Conservation (phyloP, 53 echinoderm and acorn worm species). For the Echinometra lucunter region DNA sequence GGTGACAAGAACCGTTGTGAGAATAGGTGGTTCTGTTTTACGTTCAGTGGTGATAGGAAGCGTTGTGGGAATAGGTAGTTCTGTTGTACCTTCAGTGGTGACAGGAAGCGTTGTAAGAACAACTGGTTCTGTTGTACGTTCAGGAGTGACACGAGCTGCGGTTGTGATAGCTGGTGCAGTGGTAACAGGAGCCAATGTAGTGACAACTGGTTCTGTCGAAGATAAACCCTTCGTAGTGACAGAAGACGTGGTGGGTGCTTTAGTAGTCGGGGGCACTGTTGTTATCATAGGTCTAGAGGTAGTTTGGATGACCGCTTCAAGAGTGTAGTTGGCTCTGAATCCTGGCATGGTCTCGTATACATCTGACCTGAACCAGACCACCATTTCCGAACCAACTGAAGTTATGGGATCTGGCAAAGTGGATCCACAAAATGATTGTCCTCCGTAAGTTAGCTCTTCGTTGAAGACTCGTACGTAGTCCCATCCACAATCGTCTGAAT, state of each 20-base stretch:
- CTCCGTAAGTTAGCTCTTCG: background rate
- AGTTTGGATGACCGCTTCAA: background rate
- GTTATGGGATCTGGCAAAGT: background rate
- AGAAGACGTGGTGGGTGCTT: background rate
- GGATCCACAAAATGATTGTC: background rate
- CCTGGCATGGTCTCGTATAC: background rate
- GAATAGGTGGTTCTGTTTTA: background rate
- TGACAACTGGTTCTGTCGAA: background rate
- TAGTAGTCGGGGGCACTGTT: background rate
- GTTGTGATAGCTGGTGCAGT: background rate
- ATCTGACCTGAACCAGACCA: slow-evolving; percentile 13
- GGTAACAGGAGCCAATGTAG: background rate
- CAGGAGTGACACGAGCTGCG: background rate
- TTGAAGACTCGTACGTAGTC: background rate
- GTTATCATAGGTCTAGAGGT: background rate
- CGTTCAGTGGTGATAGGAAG: background rate
- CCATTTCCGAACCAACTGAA: background rate
- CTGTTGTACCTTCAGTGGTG: background rate
- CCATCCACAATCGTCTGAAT: background rate
- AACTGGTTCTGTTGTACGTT: slow-evolving; percentile 13
- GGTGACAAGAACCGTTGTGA: background rate
- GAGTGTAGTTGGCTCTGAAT: background rate
- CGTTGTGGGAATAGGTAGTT: background rate
- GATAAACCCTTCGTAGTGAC: too few species aligned
- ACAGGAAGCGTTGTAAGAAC: background rate